Evolutionary conservation across 2,888 invertebrate species (phyloP).

Genomic region (Lobophora halterata): DNA sequence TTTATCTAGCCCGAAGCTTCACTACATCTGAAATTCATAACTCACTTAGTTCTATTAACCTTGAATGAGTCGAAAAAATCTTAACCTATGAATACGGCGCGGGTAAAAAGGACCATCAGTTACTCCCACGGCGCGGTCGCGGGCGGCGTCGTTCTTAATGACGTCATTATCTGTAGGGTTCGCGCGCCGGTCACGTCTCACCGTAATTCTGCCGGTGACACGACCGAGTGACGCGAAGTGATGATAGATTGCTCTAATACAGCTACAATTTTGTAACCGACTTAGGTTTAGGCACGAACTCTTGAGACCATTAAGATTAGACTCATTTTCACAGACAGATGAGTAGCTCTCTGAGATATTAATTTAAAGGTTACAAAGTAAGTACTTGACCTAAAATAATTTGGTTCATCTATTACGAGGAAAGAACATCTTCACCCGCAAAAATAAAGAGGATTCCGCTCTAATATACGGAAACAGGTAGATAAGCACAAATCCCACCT

Average conservation of each 20-base stretch:
- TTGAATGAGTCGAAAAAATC: conserved; percentile 32
- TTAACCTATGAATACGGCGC: conserved; percentile 47
- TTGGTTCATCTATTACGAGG: too few species aligned
- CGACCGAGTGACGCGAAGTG: conserved; percentile 43
- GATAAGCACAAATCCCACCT: neutral
- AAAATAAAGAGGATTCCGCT: neutral
- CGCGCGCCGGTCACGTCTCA: conserved; percentile 52
- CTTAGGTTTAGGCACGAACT: conserved; percentile 23
- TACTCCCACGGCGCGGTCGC: too few species aligned
- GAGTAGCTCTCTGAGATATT: too few species aligned
- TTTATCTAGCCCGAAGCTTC: too few species aligned
- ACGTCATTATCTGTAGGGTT: conserved; percentile 67
- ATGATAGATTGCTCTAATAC: conserved; percentile 54
- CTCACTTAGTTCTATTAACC: conserved; percentile 27
- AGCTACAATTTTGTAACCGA: conserved; percentile 21
- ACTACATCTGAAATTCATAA: neutral
- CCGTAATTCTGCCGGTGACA: conserved; percentile 59
- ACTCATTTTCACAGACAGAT: neutral
- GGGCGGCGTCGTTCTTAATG: conserved; percentile 66
- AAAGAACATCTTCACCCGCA: neutral
- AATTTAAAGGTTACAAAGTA: too few species aligned
- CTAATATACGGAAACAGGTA: neutral
- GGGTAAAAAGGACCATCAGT: conserved; percentile 63
- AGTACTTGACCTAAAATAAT: too few species aligned
- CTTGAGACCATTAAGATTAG: neutral